Conservation (phyloP, 1,140 invertebrate genomes). For the Branchinecta lindahli region DNA sequence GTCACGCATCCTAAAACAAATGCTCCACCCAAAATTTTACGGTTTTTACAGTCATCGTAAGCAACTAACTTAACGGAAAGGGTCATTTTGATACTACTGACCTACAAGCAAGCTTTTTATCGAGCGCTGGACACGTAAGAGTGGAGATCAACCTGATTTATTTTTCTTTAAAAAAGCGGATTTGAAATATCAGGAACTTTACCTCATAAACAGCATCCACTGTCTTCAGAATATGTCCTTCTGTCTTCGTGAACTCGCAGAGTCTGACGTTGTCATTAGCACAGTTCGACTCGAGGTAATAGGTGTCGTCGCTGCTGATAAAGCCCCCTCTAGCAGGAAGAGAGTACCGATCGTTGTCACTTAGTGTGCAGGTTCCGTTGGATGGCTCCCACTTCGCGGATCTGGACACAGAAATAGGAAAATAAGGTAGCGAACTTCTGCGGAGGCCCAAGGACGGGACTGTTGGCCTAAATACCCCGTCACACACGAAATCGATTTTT, state of each 20-base stretch:
- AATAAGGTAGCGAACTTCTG: not conserved
- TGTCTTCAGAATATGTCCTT: constrained; percentile 35
- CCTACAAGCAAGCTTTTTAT: too few relatives aligned
- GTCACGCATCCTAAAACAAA: too few relatives aligned
- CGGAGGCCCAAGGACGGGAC: too few relatives aligned
- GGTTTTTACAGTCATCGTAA: too few relatives aligned
- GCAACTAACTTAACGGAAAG: too few relatives aligned
- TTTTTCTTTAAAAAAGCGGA: too few relatives aligned
- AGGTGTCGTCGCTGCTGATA: constrained; percentile 23
- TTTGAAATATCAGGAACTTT: not conserved
- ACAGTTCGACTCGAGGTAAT: constrained; percentile 37
- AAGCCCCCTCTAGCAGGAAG: constrained; percentile 25
- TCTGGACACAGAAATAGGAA: constrained; percentile 24
- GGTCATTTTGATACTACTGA: too few relatives aligned
- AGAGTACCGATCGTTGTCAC: constrained; percentile 36
- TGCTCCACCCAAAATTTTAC: too few relatives aligned
- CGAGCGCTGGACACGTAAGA: too few relatives aligned
- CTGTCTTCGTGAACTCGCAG: constrained; percentile 37
- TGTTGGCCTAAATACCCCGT: too few relatives aligned
- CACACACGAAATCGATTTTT: too few relatives aligned
- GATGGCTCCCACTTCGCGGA: constrained; percentile 34
- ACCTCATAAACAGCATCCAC: constrained; percentile 36
- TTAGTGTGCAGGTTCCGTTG: constrained; percentile 33
- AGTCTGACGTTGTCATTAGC: constrained; percentile 35
- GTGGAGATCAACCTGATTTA: too few relatives aligned